Base-by-base conservation (phyloP, 2,797 vertebrate species). In the Chromobotia macracanthus region DNA sequence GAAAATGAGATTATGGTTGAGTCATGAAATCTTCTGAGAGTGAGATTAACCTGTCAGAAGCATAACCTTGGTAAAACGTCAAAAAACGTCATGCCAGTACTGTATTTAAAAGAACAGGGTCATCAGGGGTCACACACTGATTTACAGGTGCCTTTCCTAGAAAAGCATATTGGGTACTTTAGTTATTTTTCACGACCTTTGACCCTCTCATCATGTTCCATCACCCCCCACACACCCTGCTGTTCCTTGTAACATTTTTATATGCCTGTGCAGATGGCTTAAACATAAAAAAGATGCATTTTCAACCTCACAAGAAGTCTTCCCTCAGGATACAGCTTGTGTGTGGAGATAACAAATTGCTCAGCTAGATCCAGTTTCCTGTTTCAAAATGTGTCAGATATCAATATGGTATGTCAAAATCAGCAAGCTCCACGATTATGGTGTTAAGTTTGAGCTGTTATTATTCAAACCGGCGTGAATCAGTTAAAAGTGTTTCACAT, bases 281-380 rank as follows among this genome's bases (percentile, higher is more conserved):
- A 50, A 23, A 51, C 41, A 19, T 50, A 1, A 46, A 68, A 60
- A 69, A 15, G 0, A 66, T 25, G 25, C 0, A 2, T 51, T 71
- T 71, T 71, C 16, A 15, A 23, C 28, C 28, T 61, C 65, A 69
- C 31, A 38, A 64, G 56, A 16, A 2, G 1, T 21, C 56, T 38
- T 53, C 31, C 28, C 21, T 71, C 67, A 41, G 61, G 56, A 78
- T 63, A n/a, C 56, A 71, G 67, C 67, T 69, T 78, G 56, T 48
- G 38, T 11, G 15, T 63, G 67, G 16, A 71, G 76, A 71, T 78
- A 71, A 69, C 65, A 61, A 41, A 78, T 71, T 78, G 15, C 46
- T 61, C 19, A 2, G 56, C 13, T 25, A 58, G 19, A 78, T 78
- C 56, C 41, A 28, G 25, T 61, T 69, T 56, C 66, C 31, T 28